A percentile compares a stretch with the other conserved stretches of the same genome.
Conservation (phyloP, 2,797 vertebrate genomes). For the Sebastes glaucus region DNA sequence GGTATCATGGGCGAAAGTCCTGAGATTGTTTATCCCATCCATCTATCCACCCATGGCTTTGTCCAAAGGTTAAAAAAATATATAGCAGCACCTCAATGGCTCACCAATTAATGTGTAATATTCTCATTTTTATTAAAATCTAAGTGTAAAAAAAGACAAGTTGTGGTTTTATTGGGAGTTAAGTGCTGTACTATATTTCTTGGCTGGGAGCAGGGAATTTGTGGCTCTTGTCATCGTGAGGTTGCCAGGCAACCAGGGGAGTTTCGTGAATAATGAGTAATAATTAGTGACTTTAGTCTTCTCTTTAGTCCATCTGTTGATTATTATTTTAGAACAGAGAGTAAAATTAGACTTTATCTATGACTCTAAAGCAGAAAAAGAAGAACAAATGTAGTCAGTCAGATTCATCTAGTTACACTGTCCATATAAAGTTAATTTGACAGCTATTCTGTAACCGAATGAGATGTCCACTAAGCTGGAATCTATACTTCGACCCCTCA, state of each 20-base stretch:
- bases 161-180: too few relatives aligned
- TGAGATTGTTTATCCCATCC: background rate
- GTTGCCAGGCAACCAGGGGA: too few relatives aligned
- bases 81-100: too few relatives aligned
- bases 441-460: background rate
- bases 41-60: background rate
- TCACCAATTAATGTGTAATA: too few relatives aligned
- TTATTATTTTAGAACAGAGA: background rate
- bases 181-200: too few relatives aligned
- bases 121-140: too few relatives aligned
- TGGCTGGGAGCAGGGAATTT: too few relatives aligned
- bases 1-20: background rate
- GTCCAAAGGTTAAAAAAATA: background rate
- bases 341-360: background rate
- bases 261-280: background rate
- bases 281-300: background rate
- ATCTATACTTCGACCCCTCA: too few relatives aligned
- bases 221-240: too few relatives aligned
- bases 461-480: background rate
- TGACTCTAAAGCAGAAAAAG: background rate
- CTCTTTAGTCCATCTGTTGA: background rate
- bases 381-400: background rate
- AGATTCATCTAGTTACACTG: background rate
- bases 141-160: too few relatives aligned
- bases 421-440: background rate